Evolutionary conservation across 2,888 invertebrate species (phyloP), one percentile per base, ranked within the genome.

Genomic region (Piscicola geometra): DNA sequence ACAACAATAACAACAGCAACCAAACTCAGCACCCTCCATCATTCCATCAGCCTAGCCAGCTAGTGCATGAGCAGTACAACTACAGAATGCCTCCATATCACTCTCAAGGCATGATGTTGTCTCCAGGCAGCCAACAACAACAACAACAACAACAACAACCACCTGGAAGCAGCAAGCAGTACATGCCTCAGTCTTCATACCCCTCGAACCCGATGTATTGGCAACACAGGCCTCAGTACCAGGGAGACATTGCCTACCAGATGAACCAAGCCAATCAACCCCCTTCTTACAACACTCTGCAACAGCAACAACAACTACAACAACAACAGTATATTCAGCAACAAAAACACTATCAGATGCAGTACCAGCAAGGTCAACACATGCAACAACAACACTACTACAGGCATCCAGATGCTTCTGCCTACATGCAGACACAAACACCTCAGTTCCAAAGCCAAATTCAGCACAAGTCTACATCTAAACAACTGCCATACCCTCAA

Each of bases 61-160:
- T 56, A n/a, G n/a, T 56, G 60, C 60, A 56, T 56, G 60, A 56
- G 21, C 60, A 56, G n/a, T 56, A 56, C 3, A 64, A 33, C 32
- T 73, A 76, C 25, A 52, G 76, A 33, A 71, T 76, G 71, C 64
- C 73, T 28, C 21, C 73, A 1, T 50, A 73, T 33, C 73, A 73
- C 21, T 56, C 60, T 56, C 73, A 73, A 30, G 28, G 33, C 33
- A 25, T 73, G 35, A 73, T 73, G 60, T 35, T 64, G 60, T 73
- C 73, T n/a, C 64, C 73, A 2, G 64, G 64, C n/a, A 35, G 64
- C 47, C 36, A 67, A 28, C 71, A 69, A 50, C 70, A 71, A 41
- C 52, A 60, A 12, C 56, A 56, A 32, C 71, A 69, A 50, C 70
- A 71, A 41, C 52, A 60, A 12, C 56, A 56, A 32, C 32, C 72